phyloP scores from a whole-genome alignment of 2,888 invertebrate genomes.

The Zonitis immaculata region DNA sequence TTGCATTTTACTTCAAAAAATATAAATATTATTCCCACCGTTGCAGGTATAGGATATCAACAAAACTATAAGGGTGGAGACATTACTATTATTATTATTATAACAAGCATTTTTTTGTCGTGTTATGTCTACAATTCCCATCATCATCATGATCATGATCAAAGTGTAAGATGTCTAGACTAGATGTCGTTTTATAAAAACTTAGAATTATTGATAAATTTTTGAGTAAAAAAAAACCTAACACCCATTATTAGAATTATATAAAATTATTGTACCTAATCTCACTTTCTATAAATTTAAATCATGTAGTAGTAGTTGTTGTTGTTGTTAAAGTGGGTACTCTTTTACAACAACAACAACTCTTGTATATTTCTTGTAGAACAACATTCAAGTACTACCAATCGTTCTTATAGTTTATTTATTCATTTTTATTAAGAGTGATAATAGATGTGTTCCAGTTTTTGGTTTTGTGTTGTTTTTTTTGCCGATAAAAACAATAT shows the following conservation, averaged over 20 bases:
- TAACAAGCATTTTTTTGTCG: neutral
- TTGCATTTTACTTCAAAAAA: neutral
- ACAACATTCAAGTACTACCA: neutral
- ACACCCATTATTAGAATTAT: no score
- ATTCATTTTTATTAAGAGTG: no score
- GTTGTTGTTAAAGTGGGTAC: neutral
- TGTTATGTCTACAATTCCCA: neutral
- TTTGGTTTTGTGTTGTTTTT: no score
- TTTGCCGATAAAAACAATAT: no score
- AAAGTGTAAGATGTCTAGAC: neutral
- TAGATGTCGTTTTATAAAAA: no score
- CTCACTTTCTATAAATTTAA: slow-evolving; percentile 3
- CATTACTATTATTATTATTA: no score
- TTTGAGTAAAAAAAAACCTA: slow-evolving; percentile 2
- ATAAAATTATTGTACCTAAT: slow-evolving; percentile 11
- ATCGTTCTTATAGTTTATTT: neutral
- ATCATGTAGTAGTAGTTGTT: neutral
- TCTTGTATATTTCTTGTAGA: neutral
- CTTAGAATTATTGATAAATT: no score
- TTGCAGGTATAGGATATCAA: neutral
- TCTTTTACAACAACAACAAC: no score
- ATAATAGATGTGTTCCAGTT: no score
- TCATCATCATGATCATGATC: no score
- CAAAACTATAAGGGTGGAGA: neutral
- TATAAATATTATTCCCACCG: neutral